These are phyloP conservation scores for Toxonevra muliebris DNA, from an alignment of 2,888 invertebrate genomes.

Conservation along the genomic window DNA sequence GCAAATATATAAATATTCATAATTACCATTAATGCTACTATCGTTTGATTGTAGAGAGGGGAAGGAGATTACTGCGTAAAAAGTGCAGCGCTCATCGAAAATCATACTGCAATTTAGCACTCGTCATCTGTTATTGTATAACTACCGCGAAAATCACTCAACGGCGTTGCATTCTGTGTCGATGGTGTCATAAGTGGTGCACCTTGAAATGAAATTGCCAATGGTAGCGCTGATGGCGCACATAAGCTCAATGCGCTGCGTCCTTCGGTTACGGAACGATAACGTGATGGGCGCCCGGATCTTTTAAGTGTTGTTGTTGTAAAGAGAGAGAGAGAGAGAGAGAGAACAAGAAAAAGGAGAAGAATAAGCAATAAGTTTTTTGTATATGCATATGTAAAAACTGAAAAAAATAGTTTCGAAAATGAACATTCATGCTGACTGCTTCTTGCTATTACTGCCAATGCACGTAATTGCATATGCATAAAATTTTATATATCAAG, in stretches of 20 bases:
- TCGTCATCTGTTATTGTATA: slow-evolving; percentile 64
- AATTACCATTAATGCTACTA: too few relatives aligned
- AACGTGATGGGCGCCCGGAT: slow-evolving; percentile 75
- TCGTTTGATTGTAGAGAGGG: too few relatives aligned
- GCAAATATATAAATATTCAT: too few relatives aligned
- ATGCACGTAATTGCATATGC: too few relatives aligned
- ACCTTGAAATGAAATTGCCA: slow-evolving; percentile 80
- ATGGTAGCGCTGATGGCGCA: slow-evolving; percentile 76
- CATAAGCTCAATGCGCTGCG: slow-evolving; percentile 77
- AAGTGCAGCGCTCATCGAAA: background rate
- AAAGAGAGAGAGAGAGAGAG: background rate
- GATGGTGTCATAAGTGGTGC: slow-evolving; percentile 66
- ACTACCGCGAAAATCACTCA: slow-evolving; percentile 63
- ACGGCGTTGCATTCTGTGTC: slow-evolving; percentile 59
- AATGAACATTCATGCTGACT: too few relatives aligned
- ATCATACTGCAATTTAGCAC: slow-evolving; percentile 49
- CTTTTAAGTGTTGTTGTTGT: slow-evolving; percentile 66
- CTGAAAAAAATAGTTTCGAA: background rate
- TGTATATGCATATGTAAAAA: background rate
- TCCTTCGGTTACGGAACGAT: slow-evolving; percentile 76
- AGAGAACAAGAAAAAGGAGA: slow-evolving; percentile 41
- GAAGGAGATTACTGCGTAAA: background rate
- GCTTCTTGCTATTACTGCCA: background rate
- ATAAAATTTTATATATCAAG: too few relatives aligned
- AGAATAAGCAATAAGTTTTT: slow-evolving; percentile 27